Base-by-base conservation (phyloP, 2,888 invertebrate genomes). In the Xestobium rufovillosum region DNA sequence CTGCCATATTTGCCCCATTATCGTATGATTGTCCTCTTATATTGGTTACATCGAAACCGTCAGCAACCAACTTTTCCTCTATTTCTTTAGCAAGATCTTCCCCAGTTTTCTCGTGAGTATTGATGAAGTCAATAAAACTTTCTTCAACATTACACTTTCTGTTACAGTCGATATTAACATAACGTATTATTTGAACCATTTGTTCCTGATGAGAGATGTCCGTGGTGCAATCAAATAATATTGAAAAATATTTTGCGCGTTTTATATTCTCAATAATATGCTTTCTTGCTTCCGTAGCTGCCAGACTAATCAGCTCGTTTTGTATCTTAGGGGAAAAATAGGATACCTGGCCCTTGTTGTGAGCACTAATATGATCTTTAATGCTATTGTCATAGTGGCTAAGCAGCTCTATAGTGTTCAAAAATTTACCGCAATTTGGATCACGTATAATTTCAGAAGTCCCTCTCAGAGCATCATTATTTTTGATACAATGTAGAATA, bases 121-220 rank as follows among this genome's bases (percentile, higher is more conserved):
- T 26, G 12, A 39, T 39, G 14, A 36, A 31, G 23, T 31, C 40
- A 19, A 36, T 27, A 19, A 32, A 39, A 36, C 36, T 39, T 29
- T 30, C 26, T 30, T 35, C 30, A 25, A 30, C 10, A 29, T 10
- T 30, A 19, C 32, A 32, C 15, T 28, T 38, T 19, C 15, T 34
- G 11, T 26, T 32, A 26, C 8, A 6, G 14, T 32, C 17, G 16
- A 38, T 33, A 8, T 19, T n/a, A 19, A 19, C 23, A 19, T 19
- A n/a, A 8, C 23, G 23, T n/a, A 19, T 19, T 8, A 19, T 19
- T 19, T 19, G 23, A 19, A n/a, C 23, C n/a, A n/a, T n/a, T n/a
- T n/a, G n/a, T n/a, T n/a, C n/a, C n/a, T n/a, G n/a, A n/a, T n/a
- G n/a, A n/a, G n/a, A n/a, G n/a, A n/a, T n/a, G n/a, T n/a, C n/a